phyloP scores from a whole-genome alignment of 2,113 vertebrate genomes.

The Nanger granti region DNA sequence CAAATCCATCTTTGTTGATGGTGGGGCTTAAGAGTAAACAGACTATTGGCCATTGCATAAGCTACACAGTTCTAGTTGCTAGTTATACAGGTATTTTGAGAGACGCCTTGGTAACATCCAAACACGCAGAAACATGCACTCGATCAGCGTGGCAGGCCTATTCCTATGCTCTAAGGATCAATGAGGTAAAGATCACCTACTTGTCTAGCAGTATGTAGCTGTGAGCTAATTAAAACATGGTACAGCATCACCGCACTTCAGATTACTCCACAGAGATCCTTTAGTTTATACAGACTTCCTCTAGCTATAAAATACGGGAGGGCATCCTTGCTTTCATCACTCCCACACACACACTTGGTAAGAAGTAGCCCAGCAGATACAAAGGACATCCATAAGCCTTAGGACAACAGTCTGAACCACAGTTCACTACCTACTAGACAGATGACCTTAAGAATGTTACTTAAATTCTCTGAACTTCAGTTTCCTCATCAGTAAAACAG shows the following conservation, averaged over 20 bases:
- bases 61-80: neutral
- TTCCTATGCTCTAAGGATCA: neutral
- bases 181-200: slow-evolving; percentile 1
- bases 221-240: slow-evolving; percentile 30
- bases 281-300: neutral
- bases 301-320: neutral
- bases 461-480: neutral
- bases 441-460: neutral
- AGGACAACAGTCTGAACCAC: neutral
- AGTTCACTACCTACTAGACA: neutral
- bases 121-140: slow-evolving; percentile 29
- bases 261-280: neutral
- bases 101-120: neutral
- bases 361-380: neutral
- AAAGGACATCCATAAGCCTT: neutral
- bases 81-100: neutral
- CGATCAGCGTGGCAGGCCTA: neutral
- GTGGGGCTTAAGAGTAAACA: neutral
- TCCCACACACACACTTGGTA: neutral
- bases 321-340: neutral
- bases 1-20: neutral
- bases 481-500: neutral
- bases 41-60: neutral
- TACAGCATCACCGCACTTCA: neutral
- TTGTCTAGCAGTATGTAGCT: neutral